Base-by-base conservation (phyloP, 2,113 vertebrate genomes). In the Sebastes fasciatus region DNA sequence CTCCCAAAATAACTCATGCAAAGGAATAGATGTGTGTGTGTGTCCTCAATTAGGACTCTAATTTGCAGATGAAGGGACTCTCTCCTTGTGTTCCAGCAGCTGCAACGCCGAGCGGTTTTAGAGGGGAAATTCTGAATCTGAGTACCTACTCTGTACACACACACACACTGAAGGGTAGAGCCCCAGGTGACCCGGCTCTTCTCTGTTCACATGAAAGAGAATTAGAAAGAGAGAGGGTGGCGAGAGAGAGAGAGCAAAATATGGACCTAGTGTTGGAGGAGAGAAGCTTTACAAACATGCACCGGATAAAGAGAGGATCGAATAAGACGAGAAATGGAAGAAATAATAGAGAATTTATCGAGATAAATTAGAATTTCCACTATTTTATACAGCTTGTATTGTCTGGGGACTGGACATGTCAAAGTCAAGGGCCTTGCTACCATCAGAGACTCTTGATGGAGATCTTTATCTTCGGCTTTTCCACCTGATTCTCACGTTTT, bases 1-100 rank as follows among this genome's bases (percentile, higher is more conserved):
- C 89, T 91, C 81, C 90, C 80, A 80, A 92, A 94, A 92, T 92
- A 93, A 89, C 83, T 86, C 52, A 11, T 57, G 82, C 58, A 83
- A 77, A 78, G 40, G 54, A 79, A 72, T 58, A 54, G 34, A 60
- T 61, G 57, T 76, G 77, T 84, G 6, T 77, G 49, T 72, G 82
- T 77, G 73, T 86, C 82, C 75, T 83, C 74, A 85, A 88, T 90
- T 88, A 89, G 77, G 86, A 81, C 73, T 73, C 61, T 52, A 77
- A 88, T 83, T 91, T 79, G 72, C 67, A 83, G 74, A 84, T 63
- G 72, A 73, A 88, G 71, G 79, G 73, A 86, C 63, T 84, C 58
- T 84, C 40, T 71, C 64, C 60, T 71, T 86, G 75, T 88, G 66
- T 81, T 80, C 51, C 69, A 81, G 72, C 85, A 89, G 86, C 87